Base-by-base conservation (phyloP, 2,113 vertebrate species). In the Ctenodactylus gundi region DNA sequence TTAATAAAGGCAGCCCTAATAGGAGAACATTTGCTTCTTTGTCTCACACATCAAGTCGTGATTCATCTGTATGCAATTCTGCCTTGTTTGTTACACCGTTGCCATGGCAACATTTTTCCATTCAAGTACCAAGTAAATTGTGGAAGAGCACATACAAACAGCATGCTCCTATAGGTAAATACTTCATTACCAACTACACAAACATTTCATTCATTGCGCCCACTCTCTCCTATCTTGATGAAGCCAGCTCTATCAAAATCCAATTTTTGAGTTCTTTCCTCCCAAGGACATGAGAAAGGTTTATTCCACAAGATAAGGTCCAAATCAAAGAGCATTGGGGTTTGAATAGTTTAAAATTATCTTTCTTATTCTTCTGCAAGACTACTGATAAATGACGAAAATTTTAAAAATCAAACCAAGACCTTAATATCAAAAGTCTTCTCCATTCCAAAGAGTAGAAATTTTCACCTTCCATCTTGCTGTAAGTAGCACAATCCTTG, bases 41-140 rank as follows among this genome's bases (percentile, higher is more conserved):
- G 94, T 93, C 94, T 97, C 96, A 60, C 78, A 77, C 95, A 76
- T 93, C 94, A 93, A 95, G 80, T 94, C 25, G 1, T 97, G 96
- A 97, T 97, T 98, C 97, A 97, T 97, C 95, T 90, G 80, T 82
- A 95, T 75, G 73, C 88, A 90, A 62, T 98, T 97, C 77, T 4
- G 88, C 92, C 94, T 97, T 98, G 96, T 97, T 98, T 97, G 95
- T 97, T 96, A 97, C 96, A 92, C 51, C 5, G 96, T 98, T 98
- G 76, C 94, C 93, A 97, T 98, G 97, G 97, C 78, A 97, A 98
- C 97, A 67, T 76, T 95, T 96, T 95, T 77, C 80, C 95, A 97
- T 98, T 98, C 95, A 97, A 98, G 96, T 97, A 96, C 36, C 36
- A 91, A 97, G 89, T 93, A 97, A 97, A 97, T 97, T 95, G 93